A percentile compares a stretch with the other conserved stretches of the same genome.
These are phyloP conservation scores for Acrocephalus scirpaceus DNA, from an alignment of 2,797 vertebrate species.

Conservation along the genomic window DNA sequence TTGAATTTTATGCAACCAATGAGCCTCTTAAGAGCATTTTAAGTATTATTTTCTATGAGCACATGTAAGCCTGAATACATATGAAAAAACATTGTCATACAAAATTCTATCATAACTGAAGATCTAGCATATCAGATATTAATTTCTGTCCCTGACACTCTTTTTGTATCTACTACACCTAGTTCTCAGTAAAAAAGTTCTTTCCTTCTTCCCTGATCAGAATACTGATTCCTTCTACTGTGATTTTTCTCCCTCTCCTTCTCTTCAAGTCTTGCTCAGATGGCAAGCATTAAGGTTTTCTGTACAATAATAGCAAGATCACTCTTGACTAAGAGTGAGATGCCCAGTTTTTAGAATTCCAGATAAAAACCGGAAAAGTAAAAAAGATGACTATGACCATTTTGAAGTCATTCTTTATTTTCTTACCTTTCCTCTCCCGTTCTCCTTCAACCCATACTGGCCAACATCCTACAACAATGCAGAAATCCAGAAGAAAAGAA, in stretches of 20 bases:
- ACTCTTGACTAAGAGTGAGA: not conserved
- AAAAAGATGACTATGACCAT: not conserved
- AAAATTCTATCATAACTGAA: not conserved
- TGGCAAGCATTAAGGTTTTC: not conserved
- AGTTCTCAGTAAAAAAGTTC: not conserved
- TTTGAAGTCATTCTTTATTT: conserved; percentile 57
- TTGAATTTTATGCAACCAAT: not conserved
- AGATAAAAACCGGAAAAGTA: conserved; percentile 48
- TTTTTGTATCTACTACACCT: not conserved
- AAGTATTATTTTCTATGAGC: not conserved
- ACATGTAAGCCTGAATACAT: not conserved
- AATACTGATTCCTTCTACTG: not conserved
- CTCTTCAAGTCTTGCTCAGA: not conserved
- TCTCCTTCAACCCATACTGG: conserved; percentile 80
- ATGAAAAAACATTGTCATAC: not conserved
- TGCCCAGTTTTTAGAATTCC: not conserved
- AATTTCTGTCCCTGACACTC: not conserved
- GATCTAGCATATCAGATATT: not conserved
- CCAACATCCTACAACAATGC: conserved; percentile 77
- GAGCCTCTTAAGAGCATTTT: not conserved
- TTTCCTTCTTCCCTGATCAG: not conserved
- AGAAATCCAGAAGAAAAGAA: conserved; percentile 79
- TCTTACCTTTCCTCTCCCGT: conserved; percentile 81
- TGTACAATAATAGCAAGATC: not conserved
- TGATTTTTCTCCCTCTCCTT: not conserved